Percentiles rank a stretch among this genome's conserved stretches.
These are phyloP conservation scores for Sympetrum striolatum DNA, from an alignment of 2,888 invertebrate genomes.

Conservation along the genomic window DNA sequence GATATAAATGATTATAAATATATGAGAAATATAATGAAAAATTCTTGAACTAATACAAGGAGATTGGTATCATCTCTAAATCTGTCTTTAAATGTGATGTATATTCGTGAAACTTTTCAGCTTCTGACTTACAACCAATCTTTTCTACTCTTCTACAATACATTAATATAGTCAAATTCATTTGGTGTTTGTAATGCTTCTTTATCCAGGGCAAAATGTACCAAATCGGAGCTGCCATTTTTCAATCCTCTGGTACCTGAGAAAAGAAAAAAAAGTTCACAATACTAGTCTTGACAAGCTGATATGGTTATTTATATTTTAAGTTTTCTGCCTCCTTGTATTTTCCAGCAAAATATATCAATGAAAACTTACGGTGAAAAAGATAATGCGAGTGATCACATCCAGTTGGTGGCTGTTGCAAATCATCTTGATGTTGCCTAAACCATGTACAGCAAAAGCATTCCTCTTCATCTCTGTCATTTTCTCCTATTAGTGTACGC, in stretches of 20 bases:
- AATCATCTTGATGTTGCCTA: not conserved
- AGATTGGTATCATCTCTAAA: conserved; percentile 3
- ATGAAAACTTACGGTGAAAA: not conserved
- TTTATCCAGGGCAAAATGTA: not conserved
- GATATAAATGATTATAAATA: conserved; percentile 28
- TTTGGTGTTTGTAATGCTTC: conserved; percentile 17
- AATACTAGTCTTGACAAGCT: not conserved
- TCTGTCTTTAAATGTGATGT: not conserved
- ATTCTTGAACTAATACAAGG: conserved; percentile 4
- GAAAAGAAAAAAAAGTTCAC: not conserved
- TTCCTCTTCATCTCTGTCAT: not conserved
- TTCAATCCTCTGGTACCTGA: conserved; percentile 2
- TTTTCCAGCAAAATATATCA: not conserved
- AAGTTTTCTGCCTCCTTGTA: too few relatives aligned
- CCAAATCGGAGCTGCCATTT: conserved; percentile 2
- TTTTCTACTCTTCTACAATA: not conserved
- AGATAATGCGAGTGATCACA: not conserved
- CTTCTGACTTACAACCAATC: not conserved
- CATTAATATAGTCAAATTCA: not conserved
- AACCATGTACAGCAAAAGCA: not conserved
- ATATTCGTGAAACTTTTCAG: not conserved
- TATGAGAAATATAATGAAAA: not conserved
- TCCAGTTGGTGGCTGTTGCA: not conserved
- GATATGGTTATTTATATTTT: not conserved
- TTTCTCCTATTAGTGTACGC: not conserved